phyloP scores from a whole-genome alignment of 2,797 vertebrate genomes.

The Takifugu rubripes region DNA sequence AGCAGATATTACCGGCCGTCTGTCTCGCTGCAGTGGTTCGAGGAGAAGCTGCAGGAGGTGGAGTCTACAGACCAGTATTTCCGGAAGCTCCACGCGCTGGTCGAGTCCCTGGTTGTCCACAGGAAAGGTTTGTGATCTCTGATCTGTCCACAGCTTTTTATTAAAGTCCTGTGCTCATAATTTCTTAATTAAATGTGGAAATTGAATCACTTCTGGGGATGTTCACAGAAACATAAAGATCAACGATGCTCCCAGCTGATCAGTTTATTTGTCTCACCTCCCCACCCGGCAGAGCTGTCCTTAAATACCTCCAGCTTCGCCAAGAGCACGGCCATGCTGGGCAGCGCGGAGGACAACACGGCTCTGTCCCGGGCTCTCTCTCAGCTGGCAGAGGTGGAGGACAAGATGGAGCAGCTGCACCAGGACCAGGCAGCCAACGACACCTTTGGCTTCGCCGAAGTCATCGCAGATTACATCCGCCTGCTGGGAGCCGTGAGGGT shows the following conservation, averaged over 20 bases:
- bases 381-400: constrained; percentile 96
- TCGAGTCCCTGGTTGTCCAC: constrained; percentile 89
- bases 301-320: constrained; percentile 91
- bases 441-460: constrained; percentile 90
- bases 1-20: neutral
- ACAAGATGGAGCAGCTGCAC: constrained; percentile 95
- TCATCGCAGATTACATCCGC: constrained; percentile 93
- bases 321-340: constrained; percentile 96
- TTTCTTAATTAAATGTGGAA: neutral
- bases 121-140: constrained; percentile 83
- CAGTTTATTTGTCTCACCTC: neutral
- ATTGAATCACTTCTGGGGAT: neutral
- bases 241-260: no score
- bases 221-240: no score
- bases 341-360: constrained; percentile 97
- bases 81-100: constrained; percentile 86
- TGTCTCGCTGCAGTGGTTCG: constrained; percentile 87
- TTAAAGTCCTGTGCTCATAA: no score
- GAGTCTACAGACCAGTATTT: constrained; percentile 93
- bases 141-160: neutral
- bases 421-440: constrained; percentile 91
- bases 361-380: constrained; percentile 92
- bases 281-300: constrained; percentile 74
- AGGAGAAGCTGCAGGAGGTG: constrained; percentile 97
- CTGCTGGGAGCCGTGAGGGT: constrained; percentile 90